Evolutionary conservation across 2,888 invertebrate genomes (phyloP), one percentile per base, ranked within the genome.

Genomic region (Kryphioiulus occultus): DNA sequence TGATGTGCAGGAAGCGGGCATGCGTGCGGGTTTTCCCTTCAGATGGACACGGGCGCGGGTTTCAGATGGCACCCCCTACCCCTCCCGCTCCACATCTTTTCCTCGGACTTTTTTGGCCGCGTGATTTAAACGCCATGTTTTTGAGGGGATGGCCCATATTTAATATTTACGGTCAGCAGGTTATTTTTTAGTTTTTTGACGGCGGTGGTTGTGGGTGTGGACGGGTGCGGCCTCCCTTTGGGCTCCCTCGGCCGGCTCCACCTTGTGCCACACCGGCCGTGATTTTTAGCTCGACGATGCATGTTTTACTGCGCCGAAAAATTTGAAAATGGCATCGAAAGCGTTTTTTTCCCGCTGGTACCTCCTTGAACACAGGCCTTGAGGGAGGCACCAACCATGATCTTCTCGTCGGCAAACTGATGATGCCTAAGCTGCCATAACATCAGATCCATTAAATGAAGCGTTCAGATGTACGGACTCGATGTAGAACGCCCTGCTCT

Each of bases 211-310:
- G 22, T 68, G 59, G 59, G 59, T 68, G 59, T 9, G 59, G 59
- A 68, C 59, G 59, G 59, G 59, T 68, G 59, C 59, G 59, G 59
- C 59, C 59, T 68, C 12, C 22, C 59, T 68, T 68, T 68, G 59
- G 59, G 59, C 59, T 22, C 59, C 7, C 22, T 68, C 59, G 22
- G 59, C 59, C 59, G 59, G 59, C 59, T 68, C 59, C 59, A 68
- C 59, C 59, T 68, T 68, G 59, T 68, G 59, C 59, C 59, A 68
- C 59, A 68, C 22, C 59, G 59, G 59, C 59, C 59, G 22, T 68
- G 22, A 68, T 22, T 22, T 68, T 68, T 22, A n/a, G 2, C 19
- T 22, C 59, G 59, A 19, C 7, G 22, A 68, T 68, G 59, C 22
- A 59, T n/a, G n/a, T 59, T 5, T n/a, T 59, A 22, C 59, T 68